A percentile compares a stretch with the other conserved stretches of the same genome.
Conservation (phyloP, 2,797 vertebrate species). For the Artibeus lituratus region DNA sequence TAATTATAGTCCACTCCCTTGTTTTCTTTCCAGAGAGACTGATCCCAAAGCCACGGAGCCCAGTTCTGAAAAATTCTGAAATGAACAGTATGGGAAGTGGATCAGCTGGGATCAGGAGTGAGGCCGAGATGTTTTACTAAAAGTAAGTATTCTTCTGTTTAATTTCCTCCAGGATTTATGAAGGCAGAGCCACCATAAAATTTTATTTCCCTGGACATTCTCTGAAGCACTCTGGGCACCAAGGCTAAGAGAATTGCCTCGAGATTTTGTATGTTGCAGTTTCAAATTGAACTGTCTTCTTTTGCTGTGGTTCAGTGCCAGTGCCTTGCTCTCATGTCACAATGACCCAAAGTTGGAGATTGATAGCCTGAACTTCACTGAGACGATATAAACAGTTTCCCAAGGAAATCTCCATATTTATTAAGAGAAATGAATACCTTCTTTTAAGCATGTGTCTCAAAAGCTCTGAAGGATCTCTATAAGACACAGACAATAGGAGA, state of each 20-base stretch:
- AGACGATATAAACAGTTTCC: background rate
- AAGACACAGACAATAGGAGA: constrained; percentile 49
- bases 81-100: constrained; percentile 10
- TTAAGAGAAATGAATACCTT: constrained; percentile 32
- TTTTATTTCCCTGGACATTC: constrained; percentile 44
- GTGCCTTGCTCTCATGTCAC: background rate
- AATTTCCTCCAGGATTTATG: constrained; percentile 58
- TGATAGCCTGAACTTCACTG: background rate
- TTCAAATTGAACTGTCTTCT: background rate
- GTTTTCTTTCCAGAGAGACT: background rate
- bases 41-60: background rate
- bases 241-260: background rate
- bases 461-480: constrained; percentile 40
- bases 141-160: constrained; percentile 38
- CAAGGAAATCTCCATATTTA: constrained; percentile 2
- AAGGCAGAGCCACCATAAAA: background rate
- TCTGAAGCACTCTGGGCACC: background rate
- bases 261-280: background rate
- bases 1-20: background rate
- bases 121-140: background rate
- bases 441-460: background rate
- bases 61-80: constrained; percentile 6
- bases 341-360: background rate
- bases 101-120: background rate
- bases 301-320: background rate